phyloP scores from a whole-genome alignment of 2,113 vertebrate species.

The Ancistrus triradiatus region DNA sequence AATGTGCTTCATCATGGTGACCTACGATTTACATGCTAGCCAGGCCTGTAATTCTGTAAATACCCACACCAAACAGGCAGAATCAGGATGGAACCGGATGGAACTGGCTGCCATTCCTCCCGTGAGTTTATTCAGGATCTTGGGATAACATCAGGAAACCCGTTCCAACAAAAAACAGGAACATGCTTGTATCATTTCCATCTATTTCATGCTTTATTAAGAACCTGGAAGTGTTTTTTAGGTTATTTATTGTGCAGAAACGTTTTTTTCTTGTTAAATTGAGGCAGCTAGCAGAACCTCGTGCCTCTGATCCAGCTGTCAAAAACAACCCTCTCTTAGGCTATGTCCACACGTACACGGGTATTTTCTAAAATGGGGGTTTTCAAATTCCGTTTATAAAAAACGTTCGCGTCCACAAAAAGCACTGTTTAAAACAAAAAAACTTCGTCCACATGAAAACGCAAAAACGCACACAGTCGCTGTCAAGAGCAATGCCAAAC shows the following conservation, averaged over 20 bases:
- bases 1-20: not conserved
- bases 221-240: not conserved
- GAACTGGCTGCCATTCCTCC: not conserved
- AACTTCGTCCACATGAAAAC: no score
- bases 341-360: no score
- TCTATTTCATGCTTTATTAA: not conserved
- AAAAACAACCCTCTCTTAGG: no score
- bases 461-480: no score
- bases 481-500: no score
- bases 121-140: not conserved
- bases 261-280: not conserved
- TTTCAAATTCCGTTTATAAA: not conserved
- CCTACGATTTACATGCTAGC: not conserved
- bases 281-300: constrained; percentile 8
- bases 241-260: not conserved
- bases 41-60: not conserved
- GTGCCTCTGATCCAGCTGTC: not conserved
- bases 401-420: not conserved
- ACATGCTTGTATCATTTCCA: not conserved
- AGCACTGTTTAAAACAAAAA: not conserved
- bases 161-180: not conserved
- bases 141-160: not conserved
- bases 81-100: constrained; percentile 1
- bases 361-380: constrained; percentile 1
- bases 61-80: not conserved